Percentiles rank a stretch among this genome's conserved stretches.
Conservation (phyloP, 2,888 invertebrate species). For the Drosophila emarginata region DNA sequence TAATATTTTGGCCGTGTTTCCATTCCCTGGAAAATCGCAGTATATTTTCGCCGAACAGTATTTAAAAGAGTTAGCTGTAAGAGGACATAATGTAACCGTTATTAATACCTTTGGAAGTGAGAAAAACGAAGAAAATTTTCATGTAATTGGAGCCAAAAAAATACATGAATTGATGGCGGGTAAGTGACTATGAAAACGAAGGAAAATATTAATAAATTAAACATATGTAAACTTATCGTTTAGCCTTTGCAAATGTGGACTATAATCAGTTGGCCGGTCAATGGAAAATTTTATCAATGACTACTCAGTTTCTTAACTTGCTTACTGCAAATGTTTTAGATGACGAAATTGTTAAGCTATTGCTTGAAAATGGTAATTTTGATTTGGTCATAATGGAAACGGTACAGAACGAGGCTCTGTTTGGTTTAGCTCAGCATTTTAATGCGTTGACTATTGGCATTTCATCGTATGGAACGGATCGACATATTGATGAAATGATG, state of each 20-base stretch:
- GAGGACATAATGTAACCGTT: constrained; percentile 81
- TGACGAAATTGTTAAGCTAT: constrained; percentile 51
- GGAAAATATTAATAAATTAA: not conserved
- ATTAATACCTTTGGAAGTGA: constrained; percentile 75
- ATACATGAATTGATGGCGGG: constrained; percentile 62
- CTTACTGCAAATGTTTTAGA: constrained; percentile 49
- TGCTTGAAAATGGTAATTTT: constrained; percentile 73
- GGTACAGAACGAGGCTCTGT: constrained; percentile 79
- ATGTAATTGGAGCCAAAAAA: constrained; percentile 64
- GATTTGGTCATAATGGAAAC: constrained; percentile 80
- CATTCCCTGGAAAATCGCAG: constrained; percentile 73
- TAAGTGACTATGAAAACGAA: constrained; percentile 14
- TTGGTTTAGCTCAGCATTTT: constrained; percentile 76
- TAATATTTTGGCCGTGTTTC: constrained; percentile 67
- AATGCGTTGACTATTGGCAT: constrained; percentile 73
- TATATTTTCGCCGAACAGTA: constrained; percentile 77
- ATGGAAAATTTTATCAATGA: constrained; percentile 54
- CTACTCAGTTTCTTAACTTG: constrained; percentile 56
- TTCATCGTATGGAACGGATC: constrained; percentile 70
- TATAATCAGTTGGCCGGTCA: constrained; percentile 43
- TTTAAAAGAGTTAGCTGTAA: constrained; percentile 73
- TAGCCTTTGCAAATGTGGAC: constrained; percentile 40
- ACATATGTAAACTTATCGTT: not conserved
- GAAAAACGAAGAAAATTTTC: constrained; percentile 67
- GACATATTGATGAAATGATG: constrained; percentile 72